Percentiles rank a stretch among this genome's conserved stretches.
These are phyloP conservation scores for Hypselothyrea guttata DNA, from an alignment of 2,888 invertebrate species.

Conservation along the genomic window DNA sequence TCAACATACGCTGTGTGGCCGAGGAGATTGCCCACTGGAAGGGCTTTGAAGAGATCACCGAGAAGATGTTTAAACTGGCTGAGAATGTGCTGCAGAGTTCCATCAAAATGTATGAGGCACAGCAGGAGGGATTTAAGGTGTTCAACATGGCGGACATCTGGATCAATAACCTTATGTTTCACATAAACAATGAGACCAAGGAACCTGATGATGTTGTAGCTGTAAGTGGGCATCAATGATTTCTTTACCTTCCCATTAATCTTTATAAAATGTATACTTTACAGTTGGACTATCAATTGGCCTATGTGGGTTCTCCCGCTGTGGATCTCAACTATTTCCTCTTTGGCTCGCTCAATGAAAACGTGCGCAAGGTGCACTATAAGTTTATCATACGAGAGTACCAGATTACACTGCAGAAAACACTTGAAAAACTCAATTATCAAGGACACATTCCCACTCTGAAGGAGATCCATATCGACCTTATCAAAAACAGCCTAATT, in stretches of 20 bases:
- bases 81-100: slow-evolving; percentile 79
- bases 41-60: slow-evolving; percentile 80
- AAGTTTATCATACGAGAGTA: slow-evolving; percentile 80
- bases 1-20: slow-evolving; percentile 80
- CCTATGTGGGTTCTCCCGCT: slow-evolving; percentile 81
- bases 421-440: slow-evolving; percentile 77
- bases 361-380: slow-evolving; percentile 79
- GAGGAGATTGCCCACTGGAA: slow-evolving; percentile 80
- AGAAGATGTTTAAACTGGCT: slow-evolving; percentile 79
- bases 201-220: slow-evolving; percentile 79
- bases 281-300: slow-evolving; percentile 81
- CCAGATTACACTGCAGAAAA: slow-evolving; percentile 75
- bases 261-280: background rate
- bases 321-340: slow-evolving; percentile 81
- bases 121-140: slow-evolving; percentile 75
- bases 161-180: slow-evolving; percentile 81
- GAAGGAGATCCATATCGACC: slow-evolving; percentile 79
- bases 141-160: slow-evolving; percentile 81
- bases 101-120: slow-evolving; percentile 73
- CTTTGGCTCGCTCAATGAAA: slow-evolving; percentile 80
- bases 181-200: slow-evolving; percentile 76
- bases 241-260: too few relatives aligned
- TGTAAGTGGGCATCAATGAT: slow-evolving; percentile 51
- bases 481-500: slow-evolving; percentile 80
- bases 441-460: slow-evolving; percentile 78